These are phyloP conservation scores for Orthonevra nobilis DNA, from an alignment of 2,888 invertebrate genomes.

Conservation along the genomic window DNA sequence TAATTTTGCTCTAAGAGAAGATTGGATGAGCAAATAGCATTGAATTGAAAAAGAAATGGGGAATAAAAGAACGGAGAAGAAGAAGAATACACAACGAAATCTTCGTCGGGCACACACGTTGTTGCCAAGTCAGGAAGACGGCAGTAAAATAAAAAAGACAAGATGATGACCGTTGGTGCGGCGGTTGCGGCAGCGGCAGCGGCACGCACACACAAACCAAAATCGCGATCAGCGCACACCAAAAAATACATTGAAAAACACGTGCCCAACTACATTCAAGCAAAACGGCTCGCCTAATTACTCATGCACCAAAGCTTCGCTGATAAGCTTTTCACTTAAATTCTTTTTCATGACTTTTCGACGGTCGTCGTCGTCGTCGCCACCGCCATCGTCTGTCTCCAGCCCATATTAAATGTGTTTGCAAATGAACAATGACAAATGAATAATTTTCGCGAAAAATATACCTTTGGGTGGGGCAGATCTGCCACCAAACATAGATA, in stretches of 20 bases:
- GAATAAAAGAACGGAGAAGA: constrained; percentile 30
- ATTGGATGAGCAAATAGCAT: constrained; percentile 61
- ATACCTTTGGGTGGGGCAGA: constrained; percentile 70
- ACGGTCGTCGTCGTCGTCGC: constrained; percentile 37
- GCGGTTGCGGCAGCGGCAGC: too few relatives aligned
- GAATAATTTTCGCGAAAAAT: constrained; percentile 70
- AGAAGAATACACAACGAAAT: constrained; percentile 49
- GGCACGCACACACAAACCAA: constrained; percentile 32
- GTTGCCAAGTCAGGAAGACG: constrained; percentile 63
- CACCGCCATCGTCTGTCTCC: too few relatives aligned
- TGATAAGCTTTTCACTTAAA: constrained; percentile 38
- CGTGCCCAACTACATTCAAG: constrained; percentile 79
- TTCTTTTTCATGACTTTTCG: constrained; percentile 13
- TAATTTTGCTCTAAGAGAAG: constrained; percentile 54
- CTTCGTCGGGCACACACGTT: constrained; percentile 62
- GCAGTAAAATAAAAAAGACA: constrained; percentile 57
- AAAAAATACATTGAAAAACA: constrained; percentile 73
- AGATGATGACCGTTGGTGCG: constrained; percentile 58
- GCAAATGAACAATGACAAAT: constrained; percentile 69
- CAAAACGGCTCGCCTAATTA: constrained; percentile 69
- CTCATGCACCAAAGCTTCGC: constrained; percentile 66
- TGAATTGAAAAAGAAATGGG: constrained; percentile 16
- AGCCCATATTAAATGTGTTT: constrained; percentile 41
- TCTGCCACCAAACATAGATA: too few relatives aligned
- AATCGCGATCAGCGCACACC: constrained; percentile 59